Conservation (phyloP, 92 coral and sea anemone species). For the Epizoanthus illoricatus region DNA sequence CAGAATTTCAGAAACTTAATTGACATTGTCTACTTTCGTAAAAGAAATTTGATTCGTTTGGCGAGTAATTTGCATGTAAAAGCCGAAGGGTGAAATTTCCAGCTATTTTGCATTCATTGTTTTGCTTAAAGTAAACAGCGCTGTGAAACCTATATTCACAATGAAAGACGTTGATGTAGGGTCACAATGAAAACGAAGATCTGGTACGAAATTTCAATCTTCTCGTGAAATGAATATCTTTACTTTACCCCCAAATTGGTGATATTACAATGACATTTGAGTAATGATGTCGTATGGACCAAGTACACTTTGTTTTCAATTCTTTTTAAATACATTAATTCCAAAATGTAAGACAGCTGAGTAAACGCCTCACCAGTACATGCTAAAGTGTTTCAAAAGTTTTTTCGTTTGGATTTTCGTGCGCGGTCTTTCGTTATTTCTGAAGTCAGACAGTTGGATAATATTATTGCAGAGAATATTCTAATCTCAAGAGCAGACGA, state of each 20-base stretch:
- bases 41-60: constrained; percentile 9
- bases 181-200: neutral
- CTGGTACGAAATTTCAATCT: neutral
- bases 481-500: too few species aligned
- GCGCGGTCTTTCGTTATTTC: neutral
- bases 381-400: neutral
- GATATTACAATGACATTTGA: neutral
- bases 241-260: neutral
- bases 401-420: neutral
- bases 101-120: constrained; percentile 23
- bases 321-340: neutral
- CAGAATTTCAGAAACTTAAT: constrained; percentile 20
- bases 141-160: constrained; percentile 2
- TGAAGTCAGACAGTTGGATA: neutral
- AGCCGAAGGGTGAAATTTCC: constrained; percentile 7
- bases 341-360: constrained; percentile 15
- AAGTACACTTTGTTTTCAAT: neutral
- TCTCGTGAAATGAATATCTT: neutral
- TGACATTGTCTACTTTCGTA: neutral
- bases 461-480: too few species aligned
- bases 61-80: constrained; percentile 35
- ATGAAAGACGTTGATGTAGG: neutral
- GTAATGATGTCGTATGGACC: neutral
- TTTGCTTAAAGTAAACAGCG: neutral
- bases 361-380: neutral